Base-by-base conservation (phyloP, 2,113 vertebrate genomes). In the Perccottus glenii region DNA sequence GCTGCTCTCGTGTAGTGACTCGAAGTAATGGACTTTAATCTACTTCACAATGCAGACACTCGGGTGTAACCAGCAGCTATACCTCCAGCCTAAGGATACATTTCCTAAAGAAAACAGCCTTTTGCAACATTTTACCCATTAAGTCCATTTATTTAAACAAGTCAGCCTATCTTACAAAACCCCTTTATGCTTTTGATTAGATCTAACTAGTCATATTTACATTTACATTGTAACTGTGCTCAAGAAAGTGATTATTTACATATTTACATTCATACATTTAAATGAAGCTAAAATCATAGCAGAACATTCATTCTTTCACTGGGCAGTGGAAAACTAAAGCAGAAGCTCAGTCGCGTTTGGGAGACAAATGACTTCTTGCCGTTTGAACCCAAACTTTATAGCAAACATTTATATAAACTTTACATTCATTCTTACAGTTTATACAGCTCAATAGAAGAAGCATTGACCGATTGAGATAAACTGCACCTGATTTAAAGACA, bases 91-190 rank as follows among this genome's bases (percentile, higher is more conserved):
- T 27, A 27, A 2, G 19, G 19, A 27, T 3, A 27, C 1, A 16
- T 2, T 15, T 11, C 11, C 7, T 11, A 60, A 32, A n/a, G 16
- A 64, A 63, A 55, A 58, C 4, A 42, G 33, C 2, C n/a, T n/a
- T 32, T 14, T 43, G 6, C 2, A 59, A 53, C 15, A 67, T 66
- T 83, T 70, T 11, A 51, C 10, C 49, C 5, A 67, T 72, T 64
- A 47, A 48, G 5, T 81, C 14, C 2, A 51, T 88, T 87, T 88
- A 87, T 83, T n/a, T n/a, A n/a, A n/a, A n/a, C n/a, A n/a, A n/a
- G 70, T 78, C 46, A 72, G 40, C 47, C 19, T 75, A 70, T 75
- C 0, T 83, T 83, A 84, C 79, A 81, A 88, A 90, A 80, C 5
- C 61, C 57, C 46, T 60, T 59, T 46, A 67, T 56, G 48, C 15